Conservation (phyloP, 2,888 invertebrate genomes). For the Morpho deidamia region DNA sequence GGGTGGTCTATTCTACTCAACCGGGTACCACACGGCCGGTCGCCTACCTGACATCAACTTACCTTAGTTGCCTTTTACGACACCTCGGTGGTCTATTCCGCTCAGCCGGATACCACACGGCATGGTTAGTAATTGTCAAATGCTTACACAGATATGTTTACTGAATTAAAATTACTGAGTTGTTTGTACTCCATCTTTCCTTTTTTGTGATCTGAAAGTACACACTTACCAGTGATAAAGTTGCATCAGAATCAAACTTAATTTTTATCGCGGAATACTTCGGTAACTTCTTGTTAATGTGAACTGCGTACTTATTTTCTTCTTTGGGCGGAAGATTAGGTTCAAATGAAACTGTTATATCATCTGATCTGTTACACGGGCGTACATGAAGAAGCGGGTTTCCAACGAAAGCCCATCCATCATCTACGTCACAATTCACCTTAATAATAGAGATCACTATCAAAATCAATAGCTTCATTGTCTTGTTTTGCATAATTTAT, state of each 20-base stretch:
- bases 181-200: too few relatives aligned
- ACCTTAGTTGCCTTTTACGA: too few relatives aligned
- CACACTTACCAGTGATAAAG: conserved; percentile 32
- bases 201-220: not conserved
- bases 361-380: conserved; percentile 29
- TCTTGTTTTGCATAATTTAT: not conserved
- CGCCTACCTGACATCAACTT: too few relatives aligned
- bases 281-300: conserved; percentile 11
- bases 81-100: too few relatives aligned
- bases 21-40: too few relatives aligned
- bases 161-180: too few relatives aligned
- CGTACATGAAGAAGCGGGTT: conserved; percentile 19
- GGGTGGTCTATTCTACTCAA: too few relatives aligned
- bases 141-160: too few relatives aligned
- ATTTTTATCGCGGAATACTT: conserved; percentile 18
- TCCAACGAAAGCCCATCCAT: conserved; percentile 29
- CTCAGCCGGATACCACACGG: too few relatives aligned
- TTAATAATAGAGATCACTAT: not conserved
- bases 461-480: not conserved
- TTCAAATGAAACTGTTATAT: conserved; percentile 25
- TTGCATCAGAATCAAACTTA: conserved; percentile 33
- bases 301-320: conserved; percentile 33
- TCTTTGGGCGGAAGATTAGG: conserved; percentile 30
- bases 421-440: conserved; percentile 10
- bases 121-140: too few relatives aligned